These are phyloP conservation scores for Trypoxylon attenuatum DNA, from an alignment of 2,888 invertebrate species.

Conservation along the genomic window DNA sequence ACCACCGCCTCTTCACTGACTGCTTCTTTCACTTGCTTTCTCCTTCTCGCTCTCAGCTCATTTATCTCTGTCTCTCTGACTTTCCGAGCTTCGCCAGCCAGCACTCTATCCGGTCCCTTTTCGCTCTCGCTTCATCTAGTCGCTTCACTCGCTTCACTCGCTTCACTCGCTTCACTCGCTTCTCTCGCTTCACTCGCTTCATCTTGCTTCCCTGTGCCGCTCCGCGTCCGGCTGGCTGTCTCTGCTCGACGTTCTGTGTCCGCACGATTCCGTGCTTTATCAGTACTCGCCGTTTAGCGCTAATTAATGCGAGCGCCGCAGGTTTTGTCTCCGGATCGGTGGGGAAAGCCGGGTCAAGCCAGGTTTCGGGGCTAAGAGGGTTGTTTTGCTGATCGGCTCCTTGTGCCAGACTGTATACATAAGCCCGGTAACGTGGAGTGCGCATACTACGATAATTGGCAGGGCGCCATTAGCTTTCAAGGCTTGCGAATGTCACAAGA, in stretches of 20 bases:
- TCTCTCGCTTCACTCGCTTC: neutral
- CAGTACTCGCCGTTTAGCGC: constrained; percentile 21
- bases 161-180: neutral
- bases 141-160: neutral
- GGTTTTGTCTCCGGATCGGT: constrained; percentile 30
- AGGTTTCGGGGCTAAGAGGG: constrained; percentile 15
- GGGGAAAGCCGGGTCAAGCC: constrained; percentile 23
- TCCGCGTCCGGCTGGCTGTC: neutral
- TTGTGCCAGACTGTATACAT: too few relatives aligned
- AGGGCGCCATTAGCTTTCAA: too few relatives aligned
- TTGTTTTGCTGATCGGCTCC: constrained; percentile 29
- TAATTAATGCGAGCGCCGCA: constrained; percentile 14
- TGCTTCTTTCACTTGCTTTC: constrained; percentile 2
- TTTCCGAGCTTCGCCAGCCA: neutral
- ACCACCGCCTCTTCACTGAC: constrained; percentile 2
- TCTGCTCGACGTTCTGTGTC: neutral
- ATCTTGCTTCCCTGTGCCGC: neutral
- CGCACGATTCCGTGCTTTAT: constrained; percentile 26
- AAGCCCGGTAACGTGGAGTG: too few relatives aligned
- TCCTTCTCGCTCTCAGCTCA: constrained; percentile 2
- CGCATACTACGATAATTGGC: too few relatives aligned
- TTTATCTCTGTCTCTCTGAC: neutral
- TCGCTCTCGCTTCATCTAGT: neutral
- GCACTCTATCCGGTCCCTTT: neutral
- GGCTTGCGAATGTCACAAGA: too few relatives aligned